Evolutionary conservation across 2,113 vertebrate genomes (phyloP).

Genomic region (Galbula dea): DNA sequence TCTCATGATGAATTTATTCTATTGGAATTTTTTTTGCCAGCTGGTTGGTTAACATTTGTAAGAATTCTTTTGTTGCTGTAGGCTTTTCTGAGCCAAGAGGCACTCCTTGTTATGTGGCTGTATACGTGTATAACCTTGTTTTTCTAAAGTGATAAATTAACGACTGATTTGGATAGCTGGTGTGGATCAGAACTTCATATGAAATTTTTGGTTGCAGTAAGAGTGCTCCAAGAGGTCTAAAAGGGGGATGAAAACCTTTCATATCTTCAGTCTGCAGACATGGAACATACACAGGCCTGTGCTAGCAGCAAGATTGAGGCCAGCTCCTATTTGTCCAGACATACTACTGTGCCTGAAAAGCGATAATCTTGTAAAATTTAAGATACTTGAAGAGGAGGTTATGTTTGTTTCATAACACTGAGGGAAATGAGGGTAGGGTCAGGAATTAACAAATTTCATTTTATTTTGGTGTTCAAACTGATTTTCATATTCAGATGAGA

Average conservation of each 20-base stretch:
- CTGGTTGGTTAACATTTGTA: not conserved
- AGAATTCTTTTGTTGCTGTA: not conserved
- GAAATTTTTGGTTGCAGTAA: not conserved
- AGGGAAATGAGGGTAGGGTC: accelerated
- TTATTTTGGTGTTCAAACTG: not conserved
- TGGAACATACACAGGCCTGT: not conserved
- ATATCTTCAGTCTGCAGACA: not conserved
- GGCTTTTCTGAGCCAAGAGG: not conserved
- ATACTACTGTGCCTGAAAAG: not conserved
- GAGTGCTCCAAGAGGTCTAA: not conserved
- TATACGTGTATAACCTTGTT: not conserved
- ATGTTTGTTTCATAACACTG: not conserved
- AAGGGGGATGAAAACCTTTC: not conserved
- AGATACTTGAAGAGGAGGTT: not conserved
- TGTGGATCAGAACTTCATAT: not conserved
- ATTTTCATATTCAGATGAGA: not conserved
- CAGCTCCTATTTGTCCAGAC: not conserved
- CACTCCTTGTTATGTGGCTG: not conserved
- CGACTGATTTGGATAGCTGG: not conserved
- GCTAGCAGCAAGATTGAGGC: not conserved
- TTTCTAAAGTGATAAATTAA: not conserved
- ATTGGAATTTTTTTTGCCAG: not conserved
- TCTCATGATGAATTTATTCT: not conserved
- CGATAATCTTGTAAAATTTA: not conserved
- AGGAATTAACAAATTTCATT: not conserved